Evolutionary conservation across 2,797 vertebrate genomes (phyloP).

Genomic region (Moxostoma hubbsi): DNA sequence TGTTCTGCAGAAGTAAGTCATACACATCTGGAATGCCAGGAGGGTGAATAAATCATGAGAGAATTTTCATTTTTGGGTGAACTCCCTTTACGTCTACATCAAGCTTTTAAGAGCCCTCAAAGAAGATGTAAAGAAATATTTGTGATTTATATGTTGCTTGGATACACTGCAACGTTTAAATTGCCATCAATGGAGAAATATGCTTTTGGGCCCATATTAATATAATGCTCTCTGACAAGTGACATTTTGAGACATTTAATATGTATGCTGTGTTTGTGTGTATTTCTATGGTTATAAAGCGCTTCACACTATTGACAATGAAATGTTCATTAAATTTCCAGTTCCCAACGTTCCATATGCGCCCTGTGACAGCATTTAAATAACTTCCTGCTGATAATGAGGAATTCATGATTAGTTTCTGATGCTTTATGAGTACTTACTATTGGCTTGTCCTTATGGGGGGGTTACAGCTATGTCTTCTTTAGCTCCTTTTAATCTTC

Average conservation of each 20-base stretch:
- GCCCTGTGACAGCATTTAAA: slow-evolving; percentile 33
- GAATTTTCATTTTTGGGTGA: no score
- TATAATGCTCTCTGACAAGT: slow-evolving; percentile 1
- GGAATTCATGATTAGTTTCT: slow-evolving; percentile 17
- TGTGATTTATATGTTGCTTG: no score
- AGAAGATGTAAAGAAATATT: no score
- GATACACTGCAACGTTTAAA: no score
- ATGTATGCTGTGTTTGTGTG: neutral
- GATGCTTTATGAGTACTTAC: slow-evolving; percentile 40
- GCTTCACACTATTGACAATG: neutral
- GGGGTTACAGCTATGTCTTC: slow-evolving; percentile 43
- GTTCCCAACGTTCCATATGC: neutral
- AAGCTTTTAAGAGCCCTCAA: no score
- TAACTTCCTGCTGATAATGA: slow-evolving; percentile 43
- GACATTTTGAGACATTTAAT: neutral
- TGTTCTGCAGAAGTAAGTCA: no score
- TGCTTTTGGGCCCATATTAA: neutral
- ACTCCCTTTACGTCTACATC: no score
- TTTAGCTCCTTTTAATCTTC: slow-evolving; percentile 34
- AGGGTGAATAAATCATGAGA: no score
- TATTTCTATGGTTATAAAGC: neutral
- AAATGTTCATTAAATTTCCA: slow-evolving; percentile 25
- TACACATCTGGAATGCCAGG: no score
- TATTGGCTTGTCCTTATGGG: slow-evolving; percentile 26
- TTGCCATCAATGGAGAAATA: no score